Percentiles rank a stretch among this genome's conserved stretches.
phyloP scores from a whole-genome alignment of 2,888 invertebrate genomes.

The Spodoptera exigua region DNA sequence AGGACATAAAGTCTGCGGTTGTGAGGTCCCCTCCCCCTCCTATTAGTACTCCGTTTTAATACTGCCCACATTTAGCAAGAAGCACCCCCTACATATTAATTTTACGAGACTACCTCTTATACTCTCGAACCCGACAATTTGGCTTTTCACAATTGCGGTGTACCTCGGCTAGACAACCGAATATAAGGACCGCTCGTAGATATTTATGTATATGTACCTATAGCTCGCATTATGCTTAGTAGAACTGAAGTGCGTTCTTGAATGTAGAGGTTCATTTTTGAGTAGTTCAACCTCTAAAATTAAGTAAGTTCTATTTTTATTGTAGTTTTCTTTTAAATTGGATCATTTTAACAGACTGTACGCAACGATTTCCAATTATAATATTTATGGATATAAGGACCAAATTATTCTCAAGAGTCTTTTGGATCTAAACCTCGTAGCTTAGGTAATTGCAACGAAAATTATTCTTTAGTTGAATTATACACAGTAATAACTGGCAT shows the following conservation, averaged over 20 bases:
- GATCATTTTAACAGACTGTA: no score
- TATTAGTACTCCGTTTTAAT: conserved; percentile 84
- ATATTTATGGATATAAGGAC: no score
- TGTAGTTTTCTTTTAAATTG: background rate
- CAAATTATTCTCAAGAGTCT: no score
- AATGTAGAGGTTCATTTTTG: conserved; percentile 6
- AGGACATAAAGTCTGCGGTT: conserved; percentile 86
- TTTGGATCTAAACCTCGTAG: no score
- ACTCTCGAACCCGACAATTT: conserved; percentile 55
- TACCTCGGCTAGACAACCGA: conserved; percentile 57
- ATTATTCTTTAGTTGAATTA: no score
- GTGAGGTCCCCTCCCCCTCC: conserved; percentile 63
- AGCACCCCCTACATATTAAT: conserved; percentile 85
- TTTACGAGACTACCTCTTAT: conserved; percentile 69
- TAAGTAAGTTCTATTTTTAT: background rate
- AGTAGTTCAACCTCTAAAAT: background rate
- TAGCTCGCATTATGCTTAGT: conserved; percentile 18
- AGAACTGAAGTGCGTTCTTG: conserved; percentile 16
- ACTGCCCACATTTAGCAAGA: conserved; percentile 81
- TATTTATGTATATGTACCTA: conserved; percentile 35
- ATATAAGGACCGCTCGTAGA: conserved; percentile 12
- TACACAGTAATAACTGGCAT: no score
- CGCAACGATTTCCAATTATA: no score
- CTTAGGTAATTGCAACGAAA: no score
- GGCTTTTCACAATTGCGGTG: conserved; percentile 60